phyloP scores from a whole-genome alignment of 30 jellyfish, hydroid and myxozoan species.

The Hydractinia echinata region DNA sequence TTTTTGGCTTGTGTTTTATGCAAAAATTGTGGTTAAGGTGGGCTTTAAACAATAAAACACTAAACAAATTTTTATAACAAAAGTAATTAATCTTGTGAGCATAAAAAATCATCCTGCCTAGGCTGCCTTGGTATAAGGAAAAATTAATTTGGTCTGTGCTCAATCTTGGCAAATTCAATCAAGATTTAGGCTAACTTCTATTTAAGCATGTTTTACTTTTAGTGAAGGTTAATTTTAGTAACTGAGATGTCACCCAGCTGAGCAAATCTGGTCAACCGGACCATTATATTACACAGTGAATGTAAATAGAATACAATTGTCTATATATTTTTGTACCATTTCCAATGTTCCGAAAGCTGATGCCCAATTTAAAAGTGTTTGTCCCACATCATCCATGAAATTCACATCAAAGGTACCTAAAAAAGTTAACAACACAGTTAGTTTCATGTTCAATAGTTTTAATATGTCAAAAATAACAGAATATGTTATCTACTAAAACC shows the following conservation, averaged over 20 bases:
- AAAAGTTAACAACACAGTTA: not conserved
- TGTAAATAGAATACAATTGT: not conserved
- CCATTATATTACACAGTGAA: too few species aligned
- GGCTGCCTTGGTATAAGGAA: too few species aligned
- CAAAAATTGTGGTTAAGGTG: too few species aligned
- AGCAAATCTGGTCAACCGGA: not conserved
- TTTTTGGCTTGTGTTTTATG: too few species aligned
- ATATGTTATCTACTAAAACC: not conserved
- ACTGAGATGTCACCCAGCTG: not conserved
- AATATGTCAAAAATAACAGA: not conserved
- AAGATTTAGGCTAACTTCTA: too few species aligned
- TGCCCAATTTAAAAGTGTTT: slow-evolving; percentile 93
- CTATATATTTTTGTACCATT: slow-evolving; percentile 44
- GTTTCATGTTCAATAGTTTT: not conserved
- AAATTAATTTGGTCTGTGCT: too few species aligned
- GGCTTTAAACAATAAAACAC: too few species aligned
- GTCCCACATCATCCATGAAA: slow-evolving; percentile 98
- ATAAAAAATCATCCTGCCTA: too few species aligned
- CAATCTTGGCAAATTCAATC: too few species aligned
- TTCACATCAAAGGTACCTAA: slow-evolving; percentile 88
- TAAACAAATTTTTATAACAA: too few species aligned
- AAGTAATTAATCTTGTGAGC: too few species aligned
- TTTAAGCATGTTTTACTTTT: not conserved
- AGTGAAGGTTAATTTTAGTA: not conserved
- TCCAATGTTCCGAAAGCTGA: slow-evolving; percentile 97